Evolutionary conservation across 1,140 invertebrate genomes (phyloP), one percentile per base, ranked within the genome.

Genomic region (Drosophila lowei): DNA sequence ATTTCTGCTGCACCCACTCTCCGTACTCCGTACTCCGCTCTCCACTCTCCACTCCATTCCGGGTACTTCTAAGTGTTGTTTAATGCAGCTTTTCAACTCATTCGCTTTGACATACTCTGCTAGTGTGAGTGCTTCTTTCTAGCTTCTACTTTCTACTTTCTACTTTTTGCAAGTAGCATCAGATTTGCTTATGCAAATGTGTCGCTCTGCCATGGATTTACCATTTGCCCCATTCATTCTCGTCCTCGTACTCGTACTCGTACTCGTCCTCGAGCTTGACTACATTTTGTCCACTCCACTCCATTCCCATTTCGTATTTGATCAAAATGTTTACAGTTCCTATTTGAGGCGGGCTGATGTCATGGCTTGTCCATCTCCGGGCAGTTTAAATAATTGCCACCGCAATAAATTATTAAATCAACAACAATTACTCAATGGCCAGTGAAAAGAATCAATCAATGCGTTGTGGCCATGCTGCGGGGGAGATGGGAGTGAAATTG

Each of bases 391-490:
- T 85, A 85, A 86, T 85, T 74, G 65, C 73, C 61, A 64, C 73
- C 62, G 46, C 65, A 71, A 81, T 85, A 78, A 85, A 85, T 85
- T 86, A 86, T 86, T 85, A 86, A 85, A 86, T 86, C 83, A 85
- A 86, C 81, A 81, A 75, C 83, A 86, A 85, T 85, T 81, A 86
- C 70, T 78, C 81, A 81, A 77, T 62, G 56, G 62, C 34, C 64
- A 56, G 54, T 53, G 65, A 77, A 77, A 62, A 52, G 72, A 86
- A 85, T 86, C 81, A 85, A 85, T 85, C 81, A 86, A 66, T 76
- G 50, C 49, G 30, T 25, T 21, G 30, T 42, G 52, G 61, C 60
- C 46, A 38, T 38, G 41, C 43, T 25, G 41, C 2, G 59, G 63
- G 56, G 38, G 44, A 68, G 43, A 46, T 53, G 67, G 50, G 34